Evolutionary conservation across 2,797 vertebrate species (phyloP), one percentile per base, ranked within the genome.

Genomic region (Natrix natrix): DNA sequence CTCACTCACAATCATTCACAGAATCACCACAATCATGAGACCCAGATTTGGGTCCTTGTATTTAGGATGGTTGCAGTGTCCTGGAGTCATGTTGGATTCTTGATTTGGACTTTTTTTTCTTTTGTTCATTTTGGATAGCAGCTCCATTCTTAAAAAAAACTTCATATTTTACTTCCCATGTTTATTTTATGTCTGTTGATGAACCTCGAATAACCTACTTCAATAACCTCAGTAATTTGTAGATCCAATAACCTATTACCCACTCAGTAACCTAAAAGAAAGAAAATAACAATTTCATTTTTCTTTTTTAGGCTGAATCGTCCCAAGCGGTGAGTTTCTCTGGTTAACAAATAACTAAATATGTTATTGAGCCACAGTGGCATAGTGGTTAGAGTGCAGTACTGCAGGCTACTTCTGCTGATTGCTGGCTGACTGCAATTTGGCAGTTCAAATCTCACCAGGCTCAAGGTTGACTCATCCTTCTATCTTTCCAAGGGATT

Each of bases 311-410:
- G 69, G 7, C 0, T 0, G 0, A 16, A 0, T 0, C 17, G 11
- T 2, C 1, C 1, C 0, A 1, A 4, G 0, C 0, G 17, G 69
- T 78, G 69, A 78, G 69, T 74, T 37, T 74, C 2, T 74, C 7
- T 74, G 16, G 5, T 37, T 74, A 78, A 78, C 0, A 37, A 78
- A 37, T 78, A 37, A 37, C 8, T 20, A 37, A 26, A 63, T 63
- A 28, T 26, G 3, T 61, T 61, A 61, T 28, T 61, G 24, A 61
- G 24, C 10, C 24, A 28, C 10, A 8, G 60, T 12, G 10, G 60
- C 0, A 1, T 24, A 61, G 24, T 61, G 59, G 59, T 24, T 24
- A 60, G 7, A 60, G 22, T 60, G 20, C 7, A 61, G 24, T 61
- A 61, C 60, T 26, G 60, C 60, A 61, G 60, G 10, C 24, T 61